Evolutionary conservation across 1,140 invertebrate species (phyloP).

Genomic region (Hypothenemus hampei): DNA sequence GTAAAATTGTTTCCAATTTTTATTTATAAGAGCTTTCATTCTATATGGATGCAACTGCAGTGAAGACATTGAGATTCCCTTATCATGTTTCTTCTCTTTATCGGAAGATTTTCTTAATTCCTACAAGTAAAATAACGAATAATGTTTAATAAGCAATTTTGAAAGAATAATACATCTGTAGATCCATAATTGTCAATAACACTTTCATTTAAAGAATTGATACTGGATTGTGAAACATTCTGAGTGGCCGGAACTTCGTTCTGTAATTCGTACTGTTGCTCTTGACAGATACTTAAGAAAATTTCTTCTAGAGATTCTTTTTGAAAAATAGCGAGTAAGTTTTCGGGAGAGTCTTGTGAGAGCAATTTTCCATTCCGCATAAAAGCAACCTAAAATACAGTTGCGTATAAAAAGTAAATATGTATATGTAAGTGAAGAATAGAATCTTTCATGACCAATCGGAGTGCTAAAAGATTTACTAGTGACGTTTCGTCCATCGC

Average conservation of each 20-base stretch:
- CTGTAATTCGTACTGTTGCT: not conserved
- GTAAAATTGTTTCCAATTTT: conserved; percentile 40
- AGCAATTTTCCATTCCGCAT: conserved; percentile 80
- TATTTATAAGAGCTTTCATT: conserved; percentile 37
- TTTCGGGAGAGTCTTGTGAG: conserved; percentile 74
- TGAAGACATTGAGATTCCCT: not conserved
- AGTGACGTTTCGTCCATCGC: too few relatives aligned
- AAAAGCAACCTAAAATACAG: conserved; percentile 72
- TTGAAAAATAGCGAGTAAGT: conserved; percentile 58
- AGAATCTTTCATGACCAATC: too few relatives aligned
- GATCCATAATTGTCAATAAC: conserved; percentile 24
- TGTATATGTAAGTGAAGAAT: too few relatives aligned
- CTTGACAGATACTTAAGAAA: conserved; percentile 63
- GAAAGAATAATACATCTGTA: conserved; percentile 24
- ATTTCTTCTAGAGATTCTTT: conserved; percentile 67
- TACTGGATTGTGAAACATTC: not conserved
- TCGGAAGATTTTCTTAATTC: conserved; percentile 5
- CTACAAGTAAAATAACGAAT: conserved; percentile 8
- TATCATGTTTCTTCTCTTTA: conserved; percentile 4
- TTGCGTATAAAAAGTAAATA: too few relatives aligned
- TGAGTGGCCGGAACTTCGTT: not conserved
- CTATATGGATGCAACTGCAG: conserved; percentile 24
- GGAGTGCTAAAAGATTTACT: too few relatives aligned
- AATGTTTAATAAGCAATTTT: too few relatives aligned
- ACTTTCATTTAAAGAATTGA: conserved; percentile 21